Conservation (phyloP, 2,797 vertebrate genomes). For the Spinibarbus caldwelli region DNA sequence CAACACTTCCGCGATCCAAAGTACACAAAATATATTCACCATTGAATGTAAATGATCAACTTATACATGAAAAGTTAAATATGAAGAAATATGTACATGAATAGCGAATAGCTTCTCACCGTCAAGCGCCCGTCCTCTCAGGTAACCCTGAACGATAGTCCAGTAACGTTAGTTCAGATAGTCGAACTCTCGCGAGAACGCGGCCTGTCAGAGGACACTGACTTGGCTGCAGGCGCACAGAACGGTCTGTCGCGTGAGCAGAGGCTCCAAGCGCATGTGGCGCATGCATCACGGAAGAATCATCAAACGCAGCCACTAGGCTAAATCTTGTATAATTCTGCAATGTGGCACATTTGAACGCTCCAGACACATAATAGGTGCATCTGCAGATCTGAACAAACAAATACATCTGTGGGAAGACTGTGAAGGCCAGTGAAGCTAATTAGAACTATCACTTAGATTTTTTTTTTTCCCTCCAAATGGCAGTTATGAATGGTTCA, state of each 20-base stretch:
- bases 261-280: background rate
- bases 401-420: background rate
- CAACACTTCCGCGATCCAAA: conserved; percentile 1
- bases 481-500: no score
- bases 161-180: background rate
- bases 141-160: conserved; percentile 36
- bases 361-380: background rate
- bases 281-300: background rate
- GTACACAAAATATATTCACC: background rate
- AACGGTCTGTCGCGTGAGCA: conserved; percentile 12
- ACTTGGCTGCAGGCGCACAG: conserved; percentile 27
- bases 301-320: background rate
- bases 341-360: background rate
- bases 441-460: no score
- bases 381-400: background rate
- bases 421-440: background rate
- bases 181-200: conserved; percentile 36
- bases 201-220: conserved; percentile 11
- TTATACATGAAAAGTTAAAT: background rate
- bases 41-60: background rate
- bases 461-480: no score
- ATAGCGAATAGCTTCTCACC: conserved; percentile 23
- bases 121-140: conserved; percentile 32
- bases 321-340: background rate
- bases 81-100: background rate